Percentiles rank a stretch among this genome's conserved stretches.
These are phyloP conservation scores for Hydrozoanthus tunicans DNA, from an alignment of 64 coral and sea anemone genomes.

Conservation along the genomic window DNA sequence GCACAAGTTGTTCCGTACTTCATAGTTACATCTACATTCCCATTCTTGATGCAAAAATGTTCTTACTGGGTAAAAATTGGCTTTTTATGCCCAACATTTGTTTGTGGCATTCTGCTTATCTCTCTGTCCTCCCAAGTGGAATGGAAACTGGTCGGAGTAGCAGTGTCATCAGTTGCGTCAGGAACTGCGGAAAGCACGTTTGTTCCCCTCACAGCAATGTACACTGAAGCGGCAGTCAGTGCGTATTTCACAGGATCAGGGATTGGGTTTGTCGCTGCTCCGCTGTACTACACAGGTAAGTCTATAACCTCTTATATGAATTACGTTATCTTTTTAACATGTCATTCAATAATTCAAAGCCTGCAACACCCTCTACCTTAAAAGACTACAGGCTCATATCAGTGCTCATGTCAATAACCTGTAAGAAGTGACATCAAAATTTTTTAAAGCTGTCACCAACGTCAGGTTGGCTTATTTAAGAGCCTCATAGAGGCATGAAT, in stretches of 20 bases:
- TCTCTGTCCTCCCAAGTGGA: neutral
- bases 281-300: neutral
- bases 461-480: too few relatives aligned
- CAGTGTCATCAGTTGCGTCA: neutral
- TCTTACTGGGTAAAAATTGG: neutral
- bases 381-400: too few relatives aligned
- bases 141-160: neutral
- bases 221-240: neutral
- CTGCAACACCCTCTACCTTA: too few relatives aligned
- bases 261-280: neutral
- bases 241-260: neutral
- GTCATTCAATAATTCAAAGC: too few relatives aligned
- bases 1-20: neutral
- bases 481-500: too few relatives aligned
- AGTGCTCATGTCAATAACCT: too few relatives aligned
- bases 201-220: neutral
- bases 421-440: too few relatives aligned
- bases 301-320: too few relatives aligned
- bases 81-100: neutral
- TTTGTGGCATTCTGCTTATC: neutral
- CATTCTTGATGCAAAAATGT: neutral
- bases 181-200: neutral
- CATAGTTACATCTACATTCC: neutral
- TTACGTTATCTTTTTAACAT: too few relatives aligned
- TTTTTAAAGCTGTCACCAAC: too few relatives aligned